phyloP scores from a whole-genome alignment of 2,888 invertebrate genomes.

The Macropis europaea region DNA sequence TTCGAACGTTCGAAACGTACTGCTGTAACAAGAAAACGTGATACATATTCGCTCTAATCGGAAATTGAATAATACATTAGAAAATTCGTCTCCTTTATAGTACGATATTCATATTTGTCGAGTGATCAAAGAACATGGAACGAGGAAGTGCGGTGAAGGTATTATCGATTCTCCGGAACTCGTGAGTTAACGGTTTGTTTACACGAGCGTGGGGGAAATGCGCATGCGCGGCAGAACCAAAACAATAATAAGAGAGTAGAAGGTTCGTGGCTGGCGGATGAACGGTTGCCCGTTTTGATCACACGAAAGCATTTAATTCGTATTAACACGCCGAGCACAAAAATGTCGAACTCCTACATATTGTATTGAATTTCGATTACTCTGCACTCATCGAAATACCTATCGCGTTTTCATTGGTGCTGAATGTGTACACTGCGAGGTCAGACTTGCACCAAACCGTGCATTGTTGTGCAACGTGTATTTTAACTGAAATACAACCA shows the following conservation, averaged over 20 bases:
- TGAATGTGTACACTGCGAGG: not conserved
- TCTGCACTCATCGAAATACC: not conserved
- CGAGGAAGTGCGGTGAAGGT: slow-evolving; percentile 61
- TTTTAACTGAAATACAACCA: not conserved
- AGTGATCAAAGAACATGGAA: slow-evolving; percentile 45
- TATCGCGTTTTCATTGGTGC: not conserved
- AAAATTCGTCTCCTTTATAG: not conserved
- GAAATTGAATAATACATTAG: not conserved
- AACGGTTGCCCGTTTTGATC: slow-evolving; percentile 45
- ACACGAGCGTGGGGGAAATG: slow-evolving; percentile 70
- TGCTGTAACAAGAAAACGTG: too few relatives aligned
- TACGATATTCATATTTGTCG: not conserved
- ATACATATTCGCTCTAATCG: too few relatives aligned
- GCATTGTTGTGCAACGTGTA: slow-evolving; percentile 41
- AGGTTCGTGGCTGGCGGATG: slow-evolving; percentile 69
- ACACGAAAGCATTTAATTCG: slow-evolving; percentile 24
- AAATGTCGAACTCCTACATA: not conserved
- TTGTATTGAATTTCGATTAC: too few relatives aligned
- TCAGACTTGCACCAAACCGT: slow-evolving; percentile 34
- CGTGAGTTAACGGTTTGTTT: slow-evolving; percentile 79
- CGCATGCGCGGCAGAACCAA: slow-evolving; percentile 77
- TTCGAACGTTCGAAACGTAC: too few relatives aligned
- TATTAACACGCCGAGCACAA: not conserved
- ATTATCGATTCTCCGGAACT: slow-evolving; percentile 76
- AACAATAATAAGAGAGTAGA: slow-evolving; percentile 78